These are phyloP conservation scores for Dolomedes plantarius DNA, from an alignment of 2,888 invertebrate species.

Conservation along the genomic window DNA sequence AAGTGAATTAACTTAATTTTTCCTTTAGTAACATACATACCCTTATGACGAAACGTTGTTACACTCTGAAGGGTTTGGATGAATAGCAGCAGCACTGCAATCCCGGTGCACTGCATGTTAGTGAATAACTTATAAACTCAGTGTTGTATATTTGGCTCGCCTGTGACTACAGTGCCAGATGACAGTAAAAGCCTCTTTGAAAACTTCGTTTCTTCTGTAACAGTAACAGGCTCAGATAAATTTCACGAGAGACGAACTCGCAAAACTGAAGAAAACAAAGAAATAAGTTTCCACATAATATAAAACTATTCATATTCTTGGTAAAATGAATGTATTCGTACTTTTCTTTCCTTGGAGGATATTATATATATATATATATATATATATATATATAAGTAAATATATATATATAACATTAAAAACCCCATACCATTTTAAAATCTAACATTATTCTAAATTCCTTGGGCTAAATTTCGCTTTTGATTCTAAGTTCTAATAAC, in stretches of 20 bases:
- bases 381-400: too few relatives aligned
- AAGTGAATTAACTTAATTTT: slow-evolving; percentile 70
- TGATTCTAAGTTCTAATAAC: too few relatives aligned
- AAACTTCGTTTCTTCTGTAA: slow-evolving; percentile 9
- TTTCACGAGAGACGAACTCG: slow-evolving; percentile 1
- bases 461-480: too few relatives aligned
- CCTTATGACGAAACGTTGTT: slow-evolving; percentile 50
- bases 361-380: too few relatives aligned
- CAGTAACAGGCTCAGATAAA: slow-evolving; percentile 11
- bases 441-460: too few relatives aligned
- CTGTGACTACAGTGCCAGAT: slow-evolving; percentile 17
- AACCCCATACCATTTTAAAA: too few relatives aligned
- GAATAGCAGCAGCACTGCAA: slow-evolving; percentile 43
- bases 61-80: slow-evolving; percentile 17
- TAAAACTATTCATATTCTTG: too few relatives aligned
- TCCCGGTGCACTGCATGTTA: slow-evolving; percentile 58
- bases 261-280: slow-evolving; percentile 16
- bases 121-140: slow-evolving; percentile 42
- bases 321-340: too few relatives aligned
- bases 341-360: too few relatives aligned
- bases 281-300: too few relatives aligned
- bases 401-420: too few relatives aligned
- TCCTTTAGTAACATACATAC: slow-evolving; percentile 64
- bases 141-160: slow-evolving; percentile 57
- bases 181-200: background rate